Base-by-base conservation (phyloP, 2,113 vertebrate genomes). In the Chionodraco myersi region DNA sequence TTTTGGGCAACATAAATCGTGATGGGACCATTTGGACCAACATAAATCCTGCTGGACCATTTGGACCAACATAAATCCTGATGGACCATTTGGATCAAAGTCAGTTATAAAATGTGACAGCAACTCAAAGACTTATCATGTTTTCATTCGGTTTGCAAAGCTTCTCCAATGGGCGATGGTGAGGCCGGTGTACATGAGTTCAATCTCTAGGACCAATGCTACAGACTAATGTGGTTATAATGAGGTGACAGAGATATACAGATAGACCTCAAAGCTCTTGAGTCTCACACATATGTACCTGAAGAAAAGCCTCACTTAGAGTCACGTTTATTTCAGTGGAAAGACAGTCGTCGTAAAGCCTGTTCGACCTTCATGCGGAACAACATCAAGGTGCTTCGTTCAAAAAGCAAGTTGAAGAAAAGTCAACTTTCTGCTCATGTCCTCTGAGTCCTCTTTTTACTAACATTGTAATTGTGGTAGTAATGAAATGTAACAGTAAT, bases 331-430 rank as follows among this genome's bases (percentile, higher is more conserved):
- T 53, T 56, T 26, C 26, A 44, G 23, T 26, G 15, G 64, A 56
- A 47, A 36, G 57, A 13, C 23, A 30, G 51, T 12, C 56, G 44
- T 66, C 59, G 58, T 64, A 44, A 72, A 64, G 10, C n/a, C 6
- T 8, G 14, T 9, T 52, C 56, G 15, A 49, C 10, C 30, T 62
- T 58, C 21, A 45, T 45, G 30, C 30, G 23, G 45, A 59, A 23
- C 72, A 21, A 58, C 64, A 57, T 70, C 30, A 57, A 75, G 58
- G 79, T 58, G 44, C 52, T 4, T 4, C 65, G 30, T 75, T 52
- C 45, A 45, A 58, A 49, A 66, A 49, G 16, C 52, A 76, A 81
- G 51, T 69, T 61, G 30, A 75, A 10, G 21, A 45, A 86, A 41
- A 45, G 62, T 53, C 44, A 59, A 5, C 26, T 60, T 60, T 14